Conservation (phyloP, 2,888 invertebrate species). For the Ellobium chinense region DNA sequence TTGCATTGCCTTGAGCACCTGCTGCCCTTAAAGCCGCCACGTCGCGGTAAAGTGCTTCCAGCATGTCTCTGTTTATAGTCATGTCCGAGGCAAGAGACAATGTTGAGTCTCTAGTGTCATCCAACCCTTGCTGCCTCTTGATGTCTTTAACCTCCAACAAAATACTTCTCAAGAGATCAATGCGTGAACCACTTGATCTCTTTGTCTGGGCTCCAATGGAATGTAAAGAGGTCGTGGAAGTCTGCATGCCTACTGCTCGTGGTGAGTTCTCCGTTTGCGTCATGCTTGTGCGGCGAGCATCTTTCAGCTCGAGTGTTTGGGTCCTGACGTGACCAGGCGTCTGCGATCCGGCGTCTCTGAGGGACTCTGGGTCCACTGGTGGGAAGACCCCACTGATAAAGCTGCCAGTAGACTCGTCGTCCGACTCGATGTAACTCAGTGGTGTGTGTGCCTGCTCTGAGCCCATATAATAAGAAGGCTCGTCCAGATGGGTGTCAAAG, state of each 20-base stretch:
- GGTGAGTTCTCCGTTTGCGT: slow-evolving; percentile 59
- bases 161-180: slow-evolving; percentile 66
- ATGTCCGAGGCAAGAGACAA: slow-evolving; percentile 61
- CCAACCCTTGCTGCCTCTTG: slow-evolving; percentile 67
- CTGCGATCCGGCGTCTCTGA: slow-evolving; percentile 65
- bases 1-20: slow-evolving; percentile 60
- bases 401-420: slow-evolving; percentile 67
- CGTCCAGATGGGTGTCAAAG: slow-evolving; percentile 70
- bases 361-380: slow-evolving; percentile 65
- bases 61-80: slow-evolving; percentile 63
- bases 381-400: slow-evolving; percentile 63
- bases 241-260: slow-evolving; percentile 53
- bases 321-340: slow-evolving; percentile 70
- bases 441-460: slow-evolving; percentile 63
- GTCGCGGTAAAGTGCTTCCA: slow-evolving; percentile 63
- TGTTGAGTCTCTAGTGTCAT: slow-evolving; percentile 58
- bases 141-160: slow-evolving; percentile 71
- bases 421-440: slow-evolving; percentile 61
- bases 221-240: slow-evolving; percentile 65
- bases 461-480: slow-evolving; percentile 62
- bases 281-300: slow-evolving; percentile 57
- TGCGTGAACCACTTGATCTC: slow-evolving; percentile 60
- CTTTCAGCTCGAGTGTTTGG: slow-evolving; percentile 58
- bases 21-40: slow-evolving; percentile 61
- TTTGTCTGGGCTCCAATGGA: slow-evolving; percentile 70